These are phyloP conservation scores for Ephestia elutella DNA, from an alignment of 1,140 invertebrate species.

Conservation along the genomic window DNA sequence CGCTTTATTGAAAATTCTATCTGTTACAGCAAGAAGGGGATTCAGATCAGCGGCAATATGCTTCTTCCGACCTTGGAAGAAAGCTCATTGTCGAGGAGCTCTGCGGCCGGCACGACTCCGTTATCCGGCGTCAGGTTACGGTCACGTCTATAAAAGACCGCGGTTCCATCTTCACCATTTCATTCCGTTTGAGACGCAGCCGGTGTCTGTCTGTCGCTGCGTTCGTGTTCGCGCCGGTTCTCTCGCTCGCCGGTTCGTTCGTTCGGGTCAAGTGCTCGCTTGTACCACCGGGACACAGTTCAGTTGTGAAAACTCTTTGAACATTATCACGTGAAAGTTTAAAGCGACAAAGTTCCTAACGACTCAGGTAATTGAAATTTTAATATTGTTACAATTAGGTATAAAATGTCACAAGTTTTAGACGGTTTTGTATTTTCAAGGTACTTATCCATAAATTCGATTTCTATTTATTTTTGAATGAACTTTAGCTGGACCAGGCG, in stretches of 20 bases:
- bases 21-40: constrained; percentile 46
- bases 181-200: constrained; percentile 67
- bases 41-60: constrained; percentile 21
- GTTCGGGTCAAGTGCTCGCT: constrained; percentile 52
- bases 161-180: constrained; percentile 70
- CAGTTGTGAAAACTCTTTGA: constrained; percentile 53
- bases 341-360: constrained; percentile 28
- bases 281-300: constrained; percentile 46
- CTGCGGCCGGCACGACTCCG: constrained; percentile 46
- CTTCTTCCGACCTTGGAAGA: constrained; percentile 34
- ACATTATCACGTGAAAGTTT: constrained; percentile 38
- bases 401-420: not conserved
- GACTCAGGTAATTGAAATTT: constrained; percentile 37
- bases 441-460: no score
- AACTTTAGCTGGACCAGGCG: no score
- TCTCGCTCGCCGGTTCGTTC: constrained; percentile 27
- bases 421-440: no score
- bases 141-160: constrained; percentile 71
- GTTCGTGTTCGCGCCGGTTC: constrained; percentile 33
- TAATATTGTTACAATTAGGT: not conserved
- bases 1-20: constrained; percentile 71
- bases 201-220: constrained; percentile 45
- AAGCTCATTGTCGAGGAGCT: constrained; percentile 37
- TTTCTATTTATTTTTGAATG: no score
- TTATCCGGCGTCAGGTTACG: constrained; percentile 73